Percentiles rank a stretch among this genome's conserved stretches.
Evolutionary conservation across 2,888 invertebrate genomes (phyloP).

Genomic region (Tetrapedia diversipes): DNA sequence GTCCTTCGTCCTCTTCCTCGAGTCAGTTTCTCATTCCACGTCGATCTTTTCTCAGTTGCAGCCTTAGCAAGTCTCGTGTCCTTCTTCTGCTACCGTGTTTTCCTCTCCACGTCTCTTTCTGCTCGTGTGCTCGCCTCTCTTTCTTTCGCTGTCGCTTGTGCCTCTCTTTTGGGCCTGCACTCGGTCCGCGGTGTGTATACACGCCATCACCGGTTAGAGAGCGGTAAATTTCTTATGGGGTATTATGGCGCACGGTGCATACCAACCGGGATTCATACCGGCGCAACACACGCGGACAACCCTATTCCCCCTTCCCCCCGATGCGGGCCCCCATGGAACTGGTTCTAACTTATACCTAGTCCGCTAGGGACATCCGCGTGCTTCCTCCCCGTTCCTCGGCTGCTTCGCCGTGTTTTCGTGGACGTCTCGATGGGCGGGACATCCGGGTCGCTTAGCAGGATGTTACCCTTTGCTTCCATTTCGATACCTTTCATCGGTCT

Average conservation of each 20-base stretch:
- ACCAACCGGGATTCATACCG: slow-evolving; percentile 76
- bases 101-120: slow-evolving; percentile 38
- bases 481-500: not conserved
- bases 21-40: slow-evolving; percentile 33
- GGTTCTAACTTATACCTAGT: slow-evolving; percentile 73
- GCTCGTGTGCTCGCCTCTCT: too few relatives aligned
- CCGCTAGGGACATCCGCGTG: slow-evolving; percentile 53
- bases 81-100: slow-evolving; percentile 13
- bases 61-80: slow-evolving; percentile 10
- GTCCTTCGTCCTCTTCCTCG: slow-evolving; percentile 5
- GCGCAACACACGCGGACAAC: slow-evolving; percentile 70
- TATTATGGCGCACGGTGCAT: slow-evolving; percentile 78
- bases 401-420: slow-evolving; percentile 15
- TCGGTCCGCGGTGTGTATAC: slow-evolving; percentile 43
- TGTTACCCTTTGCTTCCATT: not conserved
- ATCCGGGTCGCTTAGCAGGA: slow-evolving; percentile 8
- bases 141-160: slow-evolving; percentile 24
- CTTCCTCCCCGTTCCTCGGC: slow-evolving; percentile 16
- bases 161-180: slow-evolving; percentile 32
- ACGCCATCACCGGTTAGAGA: slow-evolving; percentile 75
- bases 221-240: slow-evolving; percentile 80
- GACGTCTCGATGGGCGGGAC: slow-evolving; percentile 17
- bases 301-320: slow-evolving; percentile 46
- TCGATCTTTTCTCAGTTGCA: slow-evolving; percentile 51
- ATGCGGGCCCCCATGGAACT: slow-evolving; percentile 64